Evolutionary conservation across 1,140 invertebrate genomes (phyloP).

Genomic region (Drepana arcuata): DNA sequence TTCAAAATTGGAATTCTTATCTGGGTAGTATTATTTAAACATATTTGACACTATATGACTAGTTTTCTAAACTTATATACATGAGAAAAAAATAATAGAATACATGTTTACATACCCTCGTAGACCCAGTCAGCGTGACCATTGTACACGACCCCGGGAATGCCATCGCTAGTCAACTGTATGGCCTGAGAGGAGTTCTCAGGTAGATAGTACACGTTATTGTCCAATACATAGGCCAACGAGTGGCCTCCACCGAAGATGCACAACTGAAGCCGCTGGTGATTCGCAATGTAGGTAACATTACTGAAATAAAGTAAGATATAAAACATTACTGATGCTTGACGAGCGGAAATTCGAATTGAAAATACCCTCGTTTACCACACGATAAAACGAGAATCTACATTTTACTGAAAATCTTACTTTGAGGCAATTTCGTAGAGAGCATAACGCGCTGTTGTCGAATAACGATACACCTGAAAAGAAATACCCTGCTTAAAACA

Average conservation of each 20-base stretch:
- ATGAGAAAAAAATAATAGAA: not conserved
- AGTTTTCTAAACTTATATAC: too few species aligned
- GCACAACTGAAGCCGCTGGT: constrained; percentile 69
- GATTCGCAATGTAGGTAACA: constrained; percentile 57
- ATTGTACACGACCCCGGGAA: constrained; percentile 80
- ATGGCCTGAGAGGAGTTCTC: constrained; percentile 44
- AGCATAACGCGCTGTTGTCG: constrained; percentile 72
- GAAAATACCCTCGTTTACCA: too few species aligned
- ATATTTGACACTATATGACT: too few species aligned
- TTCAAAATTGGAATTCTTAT: too few species aligned
- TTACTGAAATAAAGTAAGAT: constrained; percentile 36
- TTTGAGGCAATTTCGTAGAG: constrained; percentile 70
- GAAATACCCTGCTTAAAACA: too few species aligned
- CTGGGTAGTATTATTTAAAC: too few species aligned
- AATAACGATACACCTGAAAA: constrained; percentile 76
- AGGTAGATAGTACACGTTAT: constrained; percentile 85
- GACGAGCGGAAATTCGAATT: too few species aligned
- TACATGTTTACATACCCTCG: constrained; percentile 67
- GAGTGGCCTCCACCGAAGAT: constrained; percentile 75
- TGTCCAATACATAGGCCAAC: constrained; percentile 81
- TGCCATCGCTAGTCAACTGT: constrained; percentile 75
- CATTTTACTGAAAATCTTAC: too few species aligned
- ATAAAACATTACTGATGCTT: too few species aligned
- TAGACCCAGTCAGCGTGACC: constrained; percentile 85
- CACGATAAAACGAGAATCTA: too few species aligned